phyloP scores from a whole-genome alignment of 1,140 invertebrate genomes.

The Dendroctonus ponderosae region DNA sequence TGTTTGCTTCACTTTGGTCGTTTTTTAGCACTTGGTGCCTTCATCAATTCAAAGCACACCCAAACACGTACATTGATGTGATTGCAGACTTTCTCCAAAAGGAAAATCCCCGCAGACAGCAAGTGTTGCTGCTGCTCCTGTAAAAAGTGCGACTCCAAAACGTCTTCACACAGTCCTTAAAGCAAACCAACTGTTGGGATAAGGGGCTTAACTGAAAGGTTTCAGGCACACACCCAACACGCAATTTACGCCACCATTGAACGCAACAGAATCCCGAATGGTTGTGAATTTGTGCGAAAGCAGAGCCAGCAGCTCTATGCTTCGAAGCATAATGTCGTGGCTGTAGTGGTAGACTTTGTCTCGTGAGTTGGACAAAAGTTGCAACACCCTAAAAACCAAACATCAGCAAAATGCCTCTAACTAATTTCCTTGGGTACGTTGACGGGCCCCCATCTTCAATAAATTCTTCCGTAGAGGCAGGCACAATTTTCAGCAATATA shows the following conservation, averaged over 20 bases:
- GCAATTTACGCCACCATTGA: slow-evolving; percentile 10
- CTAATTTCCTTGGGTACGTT: slow-evolving; percentile 2
- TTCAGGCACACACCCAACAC: slow-evolving; percentile 13
- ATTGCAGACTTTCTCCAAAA: slow-evolving; percentile 11
- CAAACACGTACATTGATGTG: background rate
- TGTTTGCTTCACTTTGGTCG: too few species aligned
- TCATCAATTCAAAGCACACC: too few species aligned
- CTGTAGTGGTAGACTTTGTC: background rate
- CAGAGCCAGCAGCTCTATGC: slow-evolving; percentile 15
- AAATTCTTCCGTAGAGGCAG: slow-evolving; percentile 21
- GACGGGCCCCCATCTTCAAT: slow-evolving; percentile 28
- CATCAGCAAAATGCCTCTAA: background rate
- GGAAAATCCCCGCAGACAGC: background rate
- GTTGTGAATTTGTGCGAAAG: slow-evolving; percentile 11
- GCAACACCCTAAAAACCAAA: slow-evolving; percentile 8
- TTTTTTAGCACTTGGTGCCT: too few species aligned
- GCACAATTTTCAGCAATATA: slow-evolving; percentile 21
- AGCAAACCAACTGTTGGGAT: background rate
- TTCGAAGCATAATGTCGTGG: slow-evolving; percentile 13
- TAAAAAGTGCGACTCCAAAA: background rate
- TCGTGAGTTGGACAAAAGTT: slow-evolving; percentile 2
- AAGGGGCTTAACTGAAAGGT: background rate
- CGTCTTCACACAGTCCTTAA: background rate
- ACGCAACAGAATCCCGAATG: slow-evolving; percentile 14
- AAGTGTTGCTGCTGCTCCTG: slow-evolving; percentile 4